A percentile compares a stretch with the other conserved stretches of the same genome.
phyloP scores from a whole-genome alignment of 2,113 vertebrate species.

The Amia ocellicauda region DNA sequence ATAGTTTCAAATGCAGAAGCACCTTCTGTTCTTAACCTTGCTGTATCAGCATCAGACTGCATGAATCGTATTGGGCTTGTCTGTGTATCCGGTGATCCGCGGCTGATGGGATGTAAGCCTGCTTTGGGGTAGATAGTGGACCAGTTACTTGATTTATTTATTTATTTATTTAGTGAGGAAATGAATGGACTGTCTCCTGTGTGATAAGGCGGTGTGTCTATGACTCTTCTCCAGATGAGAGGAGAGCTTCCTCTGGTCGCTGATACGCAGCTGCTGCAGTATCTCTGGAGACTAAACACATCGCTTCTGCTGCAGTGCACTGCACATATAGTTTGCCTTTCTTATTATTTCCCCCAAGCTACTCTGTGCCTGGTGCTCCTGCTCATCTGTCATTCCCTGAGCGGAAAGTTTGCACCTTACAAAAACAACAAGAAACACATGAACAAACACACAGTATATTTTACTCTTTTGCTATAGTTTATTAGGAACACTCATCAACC shows the following conservation, averaged over 20 bases:
- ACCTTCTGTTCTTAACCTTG: too few species aligned
- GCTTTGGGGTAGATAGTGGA: neutral
- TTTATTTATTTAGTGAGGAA: neutral
- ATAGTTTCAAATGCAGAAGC: too few species aligned
- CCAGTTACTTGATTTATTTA: neutral
- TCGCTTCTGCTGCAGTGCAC: constrained; percentile 6
- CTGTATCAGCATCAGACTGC: too few species aligned
- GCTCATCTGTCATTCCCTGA: constrained; percentile 11
- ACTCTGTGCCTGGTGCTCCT: constrained; percentile 9
- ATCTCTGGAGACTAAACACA: neutral
- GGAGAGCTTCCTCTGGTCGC: neutral
- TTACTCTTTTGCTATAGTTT: constrained; percentile 1
- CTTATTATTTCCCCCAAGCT: constrained; percentile 8
- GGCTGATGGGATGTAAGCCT: neutral
- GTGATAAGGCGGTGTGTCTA: constrained; percentile 1
- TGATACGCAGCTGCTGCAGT: neutral
- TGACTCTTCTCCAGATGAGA: neutral
- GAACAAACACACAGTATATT: too few species aligned
- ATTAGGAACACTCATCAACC: constrained; percentile 10
- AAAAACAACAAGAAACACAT: neutral
- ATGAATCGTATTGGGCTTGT: too few species aligned
- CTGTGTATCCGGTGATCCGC: too few species aligned
- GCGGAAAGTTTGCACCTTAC: constrained; percentile 14
- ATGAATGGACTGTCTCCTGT: constrained; percentile 6
- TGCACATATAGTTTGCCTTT: constrained; percentile 15